Percentiles rank a stretch among this genome's conserved stretches.
phyloP scores from a whole-genome alignment of 2,888 invertebrate species.

The Shargacucullia verbasci region DNA sequence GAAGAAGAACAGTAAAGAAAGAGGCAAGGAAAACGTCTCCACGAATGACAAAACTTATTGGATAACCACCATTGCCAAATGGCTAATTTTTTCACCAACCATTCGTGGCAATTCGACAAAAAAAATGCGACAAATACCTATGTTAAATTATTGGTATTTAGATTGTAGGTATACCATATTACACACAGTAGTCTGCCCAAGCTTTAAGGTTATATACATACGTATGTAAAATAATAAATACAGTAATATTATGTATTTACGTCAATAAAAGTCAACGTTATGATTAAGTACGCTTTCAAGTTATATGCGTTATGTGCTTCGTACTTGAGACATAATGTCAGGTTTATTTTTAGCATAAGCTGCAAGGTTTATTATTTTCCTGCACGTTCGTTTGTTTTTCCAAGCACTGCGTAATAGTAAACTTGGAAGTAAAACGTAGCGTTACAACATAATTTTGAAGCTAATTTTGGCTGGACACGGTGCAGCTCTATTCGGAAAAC shows the following conservation, averaged over 20 bases:
- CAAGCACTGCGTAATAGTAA: slow-evolving; percentile 6
- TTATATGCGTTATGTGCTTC: slow-evolving; percentile 8
- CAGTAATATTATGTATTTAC: slow-evolving; percentile 14
- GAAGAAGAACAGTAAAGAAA: no score
- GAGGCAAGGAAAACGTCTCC: no score
- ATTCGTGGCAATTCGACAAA: no score
- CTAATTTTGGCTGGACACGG: not conserved
- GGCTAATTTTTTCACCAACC: no score
- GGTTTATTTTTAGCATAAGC: slow-evolving; percentile 43
- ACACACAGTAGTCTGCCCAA: no score
- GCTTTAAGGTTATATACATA: no score
- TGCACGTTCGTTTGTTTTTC: slow-evolving; percentile 38
- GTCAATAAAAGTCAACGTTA: slow-evolving; percentile 23
- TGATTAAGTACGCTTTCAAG: slow-evolving; percentile 27
- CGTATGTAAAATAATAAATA: not conserved
- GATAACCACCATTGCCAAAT: no score
- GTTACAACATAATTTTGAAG: not conserved
- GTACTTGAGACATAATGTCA: slow-evolving; percentile 16
- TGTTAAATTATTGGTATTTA: no score
- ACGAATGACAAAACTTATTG: no score
- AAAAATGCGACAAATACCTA: no score
- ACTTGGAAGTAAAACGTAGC: not conserved
- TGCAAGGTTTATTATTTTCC: slow-evolving; percentile 31
- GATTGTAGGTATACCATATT: no score
- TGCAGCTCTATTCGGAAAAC: not conserved